Evolutionary conservation across 2,888 invertebrate species (phyloP).

Genomic region (Unio delphinus): DNA sequence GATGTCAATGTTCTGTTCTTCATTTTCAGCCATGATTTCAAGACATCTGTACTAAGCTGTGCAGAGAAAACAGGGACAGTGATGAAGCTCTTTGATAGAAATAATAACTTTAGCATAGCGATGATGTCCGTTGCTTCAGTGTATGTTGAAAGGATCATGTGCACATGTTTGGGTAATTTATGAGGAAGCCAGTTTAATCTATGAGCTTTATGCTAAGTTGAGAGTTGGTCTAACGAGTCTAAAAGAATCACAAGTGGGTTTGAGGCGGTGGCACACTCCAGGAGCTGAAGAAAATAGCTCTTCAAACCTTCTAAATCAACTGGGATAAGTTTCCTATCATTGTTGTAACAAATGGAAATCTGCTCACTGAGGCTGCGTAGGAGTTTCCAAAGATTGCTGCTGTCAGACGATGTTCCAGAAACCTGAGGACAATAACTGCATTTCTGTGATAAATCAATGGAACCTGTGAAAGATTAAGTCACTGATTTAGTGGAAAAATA

Average conservation of each 20-base stretch:
- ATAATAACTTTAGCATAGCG: constrained; percentile 39
- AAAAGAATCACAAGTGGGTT: constrained; percentile 53
- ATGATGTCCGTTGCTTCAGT: constrained; percentile 54
- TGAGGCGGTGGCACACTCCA: constrained; percentile 38
- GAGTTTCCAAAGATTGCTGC: constrained; percentile 50
- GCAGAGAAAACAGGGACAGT: constrained; percentile 49
- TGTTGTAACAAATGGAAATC: constrained; percentile 38
- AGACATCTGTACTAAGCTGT: constrained; percentile 47
- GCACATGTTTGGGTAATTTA: constrained; percentile 49
- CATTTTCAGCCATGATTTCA: constrained; percentile 49
- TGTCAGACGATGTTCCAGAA: constrained; percentile 61
- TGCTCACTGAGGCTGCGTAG: constrained; percentile 57
- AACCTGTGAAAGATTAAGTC: constrained; percentile 6
- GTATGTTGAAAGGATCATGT: constrained; percentile 58
- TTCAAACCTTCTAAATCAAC: constrained; percentile 51
- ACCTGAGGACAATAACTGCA: constrained; percentile 45
- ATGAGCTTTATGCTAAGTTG: constrained; percentile 50
- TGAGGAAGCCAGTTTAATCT: constrained; percentile 61
- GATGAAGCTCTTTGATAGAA: constrained; percentile 34
- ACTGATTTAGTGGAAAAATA: too few species aligned
- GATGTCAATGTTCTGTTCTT: constrained; percentile 47
- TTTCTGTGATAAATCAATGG: constrained; percentile 19
- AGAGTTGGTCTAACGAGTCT: constrained; percentile 62
- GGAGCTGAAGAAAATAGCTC: constrained; percentile 42
- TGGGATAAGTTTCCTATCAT: constrained; percentile 31